Conservation (phyloP, 1,140 invertebrate species). For the Homalodisca vitripennis region DNA sequence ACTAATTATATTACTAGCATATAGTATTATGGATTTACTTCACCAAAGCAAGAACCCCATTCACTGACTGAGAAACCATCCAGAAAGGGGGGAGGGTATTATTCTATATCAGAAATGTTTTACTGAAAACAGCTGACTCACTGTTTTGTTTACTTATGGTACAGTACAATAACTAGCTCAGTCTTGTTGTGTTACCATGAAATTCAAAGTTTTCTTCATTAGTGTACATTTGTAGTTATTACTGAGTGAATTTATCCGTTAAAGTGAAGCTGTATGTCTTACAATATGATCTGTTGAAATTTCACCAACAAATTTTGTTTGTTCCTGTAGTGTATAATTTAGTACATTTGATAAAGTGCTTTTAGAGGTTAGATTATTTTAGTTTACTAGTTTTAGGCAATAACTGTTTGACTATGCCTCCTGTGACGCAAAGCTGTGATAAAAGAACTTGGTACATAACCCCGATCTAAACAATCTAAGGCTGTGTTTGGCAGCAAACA, state of each 20-base stretch:
- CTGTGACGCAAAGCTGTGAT: background rate
- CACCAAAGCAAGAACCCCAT: background rate
- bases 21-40: background rate
- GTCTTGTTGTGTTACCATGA: background rate
- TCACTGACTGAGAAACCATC: background rate
- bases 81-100: background rate
- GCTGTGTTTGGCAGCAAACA: background rate
- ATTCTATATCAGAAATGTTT: background rate
- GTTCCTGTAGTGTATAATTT: background rate
- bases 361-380: background rate
- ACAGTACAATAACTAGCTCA: background rate
- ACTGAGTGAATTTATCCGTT: too few species aligned
- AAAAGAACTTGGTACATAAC: background rate
- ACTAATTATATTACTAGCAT: background rate
- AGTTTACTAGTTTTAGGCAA: background rate
- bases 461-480: background rate
- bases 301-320: background rate
- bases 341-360: background rate
- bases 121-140: background rate
- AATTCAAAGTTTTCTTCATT: background rate
- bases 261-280: too few species aligned
- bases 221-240: background rate
- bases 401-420: background rate
- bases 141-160: background rate
- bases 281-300: too few species aligned